phyloP scores from a whole-genome alignment of 35 echinoderm and acorn worm genomes.

The Lytechinus variegatus region DNA sequence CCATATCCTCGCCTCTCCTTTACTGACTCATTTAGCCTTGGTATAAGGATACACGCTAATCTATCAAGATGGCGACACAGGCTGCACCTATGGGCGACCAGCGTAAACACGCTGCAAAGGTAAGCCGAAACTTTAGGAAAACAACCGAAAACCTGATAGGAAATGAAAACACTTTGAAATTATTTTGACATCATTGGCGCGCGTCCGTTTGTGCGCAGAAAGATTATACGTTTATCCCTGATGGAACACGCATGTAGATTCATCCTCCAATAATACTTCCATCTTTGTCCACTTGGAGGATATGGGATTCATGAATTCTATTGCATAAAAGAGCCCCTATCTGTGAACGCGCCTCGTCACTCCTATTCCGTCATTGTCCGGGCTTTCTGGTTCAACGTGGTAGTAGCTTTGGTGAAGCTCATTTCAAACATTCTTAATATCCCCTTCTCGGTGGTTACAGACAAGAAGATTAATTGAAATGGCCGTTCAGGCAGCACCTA shows the following conservation, averaged over 20 bases:
- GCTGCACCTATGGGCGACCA: constrained; percentile 33
- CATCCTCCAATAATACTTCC: background rate
- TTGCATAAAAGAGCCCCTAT: background rate
- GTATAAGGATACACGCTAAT: background rate
- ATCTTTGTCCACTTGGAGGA: background rate
- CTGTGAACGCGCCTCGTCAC: background rate
- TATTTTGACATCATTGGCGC: background rate
- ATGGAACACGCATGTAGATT: background rate
- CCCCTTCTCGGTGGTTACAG: background rate
- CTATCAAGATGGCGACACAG: background rate
- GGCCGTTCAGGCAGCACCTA: background rate
- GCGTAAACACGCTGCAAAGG: constrained; percentile 5
- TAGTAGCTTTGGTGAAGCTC: background rate
- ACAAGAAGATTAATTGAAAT: background rate
- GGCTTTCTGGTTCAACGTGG: background rate
- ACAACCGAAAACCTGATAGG: constrained; percentile 10
- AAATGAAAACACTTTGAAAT: background rate
- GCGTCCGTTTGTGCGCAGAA: background rate
- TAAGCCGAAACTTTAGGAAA: constrained; percentile 5
- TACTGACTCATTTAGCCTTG: background rate
- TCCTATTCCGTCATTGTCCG: background rate
- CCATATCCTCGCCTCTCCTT: background rate
- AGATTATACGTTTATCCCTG: background rate
- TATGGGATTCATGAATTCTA: background rate
- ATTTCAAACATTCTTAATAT: background rate